Conservation (phyloP, 37 sponge, comb jelly and placozoan genomes). For the Aphrocallistes beatrix region DNA sequence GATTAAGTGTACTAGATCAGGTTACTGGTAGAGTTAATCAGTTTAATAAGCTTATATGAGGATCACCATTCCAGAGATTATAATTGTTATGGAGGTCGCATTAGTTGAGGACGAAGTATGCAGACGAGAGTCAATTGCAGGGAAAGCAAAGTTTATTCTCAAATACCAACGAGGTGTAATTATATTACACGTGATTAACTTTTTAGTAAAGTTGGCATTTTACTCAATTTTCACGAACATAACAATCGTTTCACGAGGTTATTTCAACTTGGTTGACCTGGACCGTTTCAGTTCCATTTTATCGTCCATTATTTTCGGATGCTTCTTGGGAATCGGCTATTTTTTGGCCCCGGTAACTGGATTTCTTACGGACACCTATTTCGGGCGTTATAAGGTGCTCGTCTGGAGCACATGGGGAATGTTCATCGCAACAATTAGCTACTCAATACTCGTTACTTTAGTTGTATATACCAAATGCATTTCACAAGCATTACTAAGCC, state of each 20-base stretch:
- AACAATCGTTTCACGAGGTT: not conserved
- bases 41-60: not conserved
- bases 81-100: not conserved
- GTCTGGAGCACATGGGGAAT: not conserved
- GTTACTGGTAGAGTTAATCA: not conserved
- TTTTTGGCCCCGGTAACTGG: not conserved
- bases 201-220: not conserved
- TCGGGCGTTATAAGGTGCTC: conserved; percentile 1
- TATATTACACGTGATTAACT: not conserved
- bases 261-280: not conserved
- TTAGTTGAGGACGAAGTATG: not conserved
- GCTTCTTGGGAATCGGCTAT: not conserved
- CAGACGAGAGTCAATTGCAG: not conserved
- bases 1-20: not conserved
- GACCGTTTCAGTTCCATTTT: not conserved
- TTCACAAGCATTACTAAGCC: not conserved
- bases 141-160: not conserved
- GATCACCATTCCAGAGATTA: not conserved
- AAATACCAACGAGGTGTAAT: conserved; percentile 1
- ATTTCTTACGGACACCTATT: not conserved
- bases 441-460: not conserved
- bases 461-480: not conserved
- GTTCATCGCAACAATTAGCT: not conserved
- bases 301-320: conserved; percentile 11
- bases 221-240: not conserved